Conservation (phyloP, 2,113 vertebrate genomes). For the Carassius carassius region DNA sequence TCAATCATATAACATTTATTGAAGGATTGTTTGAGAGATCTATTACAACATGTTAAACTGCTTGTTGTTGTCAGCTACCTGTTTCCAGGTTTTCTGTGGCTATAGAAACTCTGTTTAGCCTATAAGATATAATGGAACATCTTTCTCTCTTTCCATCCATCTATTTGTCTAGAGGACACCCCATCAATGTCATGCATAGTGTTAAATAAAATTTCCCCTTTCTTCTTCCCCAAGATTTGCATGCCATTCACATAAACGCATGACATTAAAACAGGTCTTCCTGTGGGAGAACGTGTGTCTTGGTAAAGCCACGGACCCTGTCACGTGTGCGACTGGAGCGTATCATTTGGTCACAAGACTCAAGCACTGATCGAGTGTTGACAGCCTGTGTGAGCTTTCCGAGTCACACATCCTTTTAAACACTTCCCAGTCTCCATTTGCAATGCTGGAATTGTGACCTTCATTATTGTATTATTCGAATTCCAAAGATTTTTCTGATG, state of each 20-base stretch:
- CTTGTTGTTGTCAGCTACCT: background rate
- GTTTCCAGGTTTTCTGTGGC: background rate
- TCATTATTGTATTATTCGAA: too few relatives aligned
- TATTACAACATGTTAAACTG: background rate
- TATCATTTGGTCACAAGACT: constrained; percentile 70
- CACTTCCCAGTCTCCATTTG: background rate
- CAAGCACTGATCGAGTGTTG: background rate
- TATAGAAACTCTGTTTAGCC: background rate
- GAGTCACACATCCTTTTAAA: background rate
- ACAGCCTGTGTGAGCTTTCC: background rate
- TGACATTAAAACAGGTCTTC: constrained; percentile 63
- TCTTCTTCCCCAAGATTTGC: background rate
- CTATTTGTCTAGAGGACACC: too few relatives aligned
- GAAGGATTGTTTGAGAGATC: too few relatives aligned
- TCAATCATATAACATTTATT: too few relatives aligned
- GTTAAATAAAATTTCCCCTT: background rate
- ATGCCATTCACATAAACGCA: constrained; percentile 31
- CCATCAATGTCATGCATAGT: background rate
- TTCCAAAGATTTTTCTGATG: too few relatives aligned
- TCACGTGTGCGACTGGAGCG: constrained; percentile 58
- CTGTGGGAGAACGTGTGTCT: constrained; percentile 66
- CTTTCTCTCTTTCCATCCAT: too few relatives aligned
- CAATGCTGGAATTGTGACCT: too few relatives aligned
- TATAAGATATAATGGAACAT: too few relatives aligned
- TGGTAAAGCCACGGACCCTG: constrained; percentile 48